A percentile compares a stretch with the other conserved stretches of the same genome.
phyloP scores from a whole-genome alignment of 30 jellyfish, hydroid and myxozoan genomes.

The Turritopsis dohrnii region DNA sequence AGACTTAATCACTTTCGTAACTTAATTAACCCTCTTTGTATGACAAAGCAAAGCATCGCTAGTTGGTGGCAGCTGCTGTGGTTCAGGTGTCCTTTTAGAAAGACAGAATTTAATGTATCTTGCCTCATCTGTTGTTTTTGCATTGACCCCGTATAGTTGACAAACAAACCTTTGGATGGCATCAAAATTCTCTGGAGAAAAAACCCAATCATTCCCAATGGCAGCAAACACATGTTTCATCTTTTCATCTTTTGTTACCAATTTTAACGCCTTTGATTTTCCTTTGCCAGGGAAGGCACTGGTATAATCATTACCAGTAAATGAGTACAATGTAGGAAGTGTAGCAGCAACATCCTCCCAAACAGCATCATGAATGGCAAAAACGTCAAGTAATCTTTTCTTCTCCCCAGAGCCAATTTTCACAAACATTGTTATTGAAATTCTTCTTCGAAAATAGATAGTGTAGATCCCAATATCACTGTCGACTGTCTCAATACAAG shows the following conservation, averaged over 20 bases:
- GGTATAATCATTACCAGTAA: conserved; percentile 37
- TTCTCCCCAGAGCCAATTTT: not conserved
- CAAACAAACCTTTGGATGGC: conserved; percentile 30
- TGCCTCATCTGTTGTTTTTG: conserved; percentile 20
- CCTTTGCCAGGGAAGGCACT: conserved; percentile 39
- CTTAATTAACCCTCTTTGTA: conserved; percentile 18
- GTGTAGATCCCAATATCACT: conserved; percentile 30
- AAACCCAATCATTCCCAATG: conserved; percentile 2
- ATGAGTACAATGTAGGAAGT: conserved; percentile 27
- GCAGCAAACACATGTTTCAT: not conserved
- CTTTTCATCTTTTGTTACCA: not conserved
- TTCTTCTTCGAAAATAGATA: not conserved
- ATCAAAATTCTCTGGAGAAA: not conserved
- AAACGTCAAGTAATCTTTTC: not conserved
- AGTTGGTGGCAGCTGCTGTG: conserved; percentile 43
- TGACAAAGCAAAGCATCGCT: conserved; percentile 26
- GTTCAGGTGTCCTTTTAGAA: conserved; percentile 10
- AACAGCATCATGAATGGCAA: not conserved
- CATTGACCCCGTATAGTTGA: conserved; percentile 22
- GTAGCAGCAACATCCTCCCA: not conserved
- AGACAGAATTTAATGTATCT: conserved; percentile 18
- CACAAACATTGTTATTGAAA: not conserved
- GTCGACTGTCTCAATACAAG: conserved; percentile 40
- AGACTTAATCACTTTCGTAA: conserved; percentile 10
- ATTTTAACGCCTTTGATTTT: conserved; percentile 13